phyloP scores from a whole-genome alignment of 2,797 vertebrate genomes.

The Perodicticus potto region DNA sequence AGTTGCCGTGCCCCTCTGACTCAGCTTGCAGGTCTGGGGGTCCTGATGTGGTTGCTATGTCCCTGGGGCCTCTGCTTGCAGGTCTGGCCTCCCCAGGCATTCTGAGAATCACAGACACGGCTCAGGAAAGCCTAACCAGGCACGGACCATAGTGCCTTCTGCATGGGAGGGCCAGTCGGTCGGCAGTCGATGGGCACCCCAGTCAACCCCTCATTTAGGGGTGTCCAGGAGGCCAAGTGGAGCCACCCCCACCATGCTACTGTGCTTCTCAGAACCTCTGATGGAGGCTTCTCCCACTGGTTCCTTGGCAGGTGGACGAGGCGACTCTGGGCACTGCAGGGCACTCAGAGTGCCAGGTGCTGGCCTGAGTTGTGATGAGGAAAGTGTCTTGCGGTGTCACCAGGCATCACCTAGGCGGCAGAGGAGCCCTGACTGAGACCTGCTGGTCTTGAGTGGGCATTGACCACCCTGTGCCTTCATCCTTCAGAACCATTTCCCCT shows the following conservation, averaged over 20 bases:
- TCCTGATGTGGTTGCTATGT: background rate
- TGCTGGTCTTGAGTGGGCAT: fast-evolving
- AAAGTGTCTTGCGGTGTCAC: fast-evolving
- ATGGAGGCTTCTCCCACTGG: too few relatives aligned
- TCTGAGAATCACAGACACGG: fast-evolving
- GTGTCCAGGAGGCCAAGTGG: background rate
- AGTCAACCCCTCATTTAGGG: too few relatives aligned
- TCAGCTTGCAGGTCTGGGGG: background rate
- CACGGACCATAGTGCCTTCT: fast-evolving
- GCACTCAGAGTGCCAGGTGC: fast-evolving
- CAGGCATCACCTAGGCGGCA: background rate
- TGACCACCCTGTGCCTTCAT: fast-evolving
- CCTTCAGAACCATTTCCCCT: background rate
- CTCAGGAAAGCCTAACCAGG: fast-evolving
- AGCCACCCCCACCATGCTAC: fast-evolving
- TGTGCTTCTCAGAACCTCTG: background rate
- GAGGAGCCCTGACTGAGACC: fast-evolving
- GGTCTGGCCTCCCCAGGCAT: background rate
- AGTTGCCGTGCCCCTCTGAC: background rate
- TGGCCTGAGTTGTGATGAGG: fast-evolving
- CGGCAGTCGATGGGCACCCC: fast-evolving
- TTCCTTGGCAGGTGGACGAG: fast-evolving
- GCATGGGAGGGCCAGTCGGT: fast-evolving
- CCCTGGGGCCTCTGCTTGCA: background rate
- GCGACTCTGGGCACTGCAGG: fast-evolving